phyloP scores from a whole-genome alignment of 2,888 invertebrate genomes.

The Sesia apiformis region DNA sequence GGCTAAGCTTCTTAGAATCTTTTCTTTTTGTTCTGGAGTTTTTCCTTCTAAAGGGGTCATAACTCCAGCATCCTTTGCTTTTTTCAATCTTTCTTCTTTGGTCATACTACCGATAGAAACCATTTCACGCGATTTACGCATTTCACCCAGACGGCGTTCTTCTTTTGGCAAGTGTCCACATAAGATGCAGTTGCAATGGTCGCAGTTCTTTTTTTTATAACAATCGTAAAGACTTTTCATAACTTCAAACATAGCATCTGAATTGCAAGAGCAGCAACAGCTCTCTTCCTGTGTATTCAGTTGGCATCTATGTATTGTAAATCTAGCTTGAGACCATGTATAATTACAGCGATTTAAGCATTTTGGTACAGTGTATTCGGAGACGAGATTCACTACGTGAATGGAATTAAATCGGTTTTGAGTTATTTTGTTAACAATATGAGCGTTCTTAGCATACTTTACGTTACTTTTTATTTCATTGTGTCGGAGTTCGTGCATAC shows the following conservation, averaged over 20 bases:
- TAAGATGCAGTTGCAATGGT: conserved; percentile 45
- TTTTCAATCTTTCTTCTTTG: conserved; percentile 2
- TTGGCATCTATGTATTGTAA: conserved; percentile 33
- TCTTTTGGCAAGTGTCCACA: conserved; percentile 36
- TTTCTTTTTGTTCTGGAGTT: conserved; percentile 16
- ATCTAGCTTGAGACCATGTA: not conserved
- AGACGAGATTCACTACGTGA: not conserved
- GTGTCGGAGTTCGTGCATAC: not conserved
- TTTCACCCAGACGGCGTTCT: conserved; percentile 18
- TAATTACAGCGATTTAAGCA: not conserved
- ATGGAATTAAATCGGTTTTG: not conserved
- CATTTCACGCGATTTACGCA: conserved; percentile 5
- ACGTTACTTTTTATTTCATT: not conserved
- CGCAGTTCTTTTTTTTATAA: conserved; percentile 51
- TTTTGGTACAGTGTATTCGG: not conserved
- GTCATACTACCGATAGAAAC: not conserved
- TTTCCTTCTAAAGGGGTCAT: conserved; percentile 11
- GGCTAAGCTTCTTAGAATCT: conserved; percentile 11
- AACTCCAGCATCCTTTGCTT: conserved; percentile 4
- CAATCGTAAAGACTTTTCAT: conserved; percentile 57
- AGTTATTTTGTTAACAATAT: not conserved
- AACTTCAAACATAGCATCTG: conserved; percentile 60
- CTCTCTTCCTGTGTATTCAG: conserved; percentile 28
- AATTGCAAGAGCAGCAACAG: conserved; percentile 47
- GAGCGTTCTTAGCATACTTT: not conserved